Evolutionary conservation across 2,888 invertebrate genomes (phyloP).

Genomic region (Steinernema hermaphroditum): DNA sequence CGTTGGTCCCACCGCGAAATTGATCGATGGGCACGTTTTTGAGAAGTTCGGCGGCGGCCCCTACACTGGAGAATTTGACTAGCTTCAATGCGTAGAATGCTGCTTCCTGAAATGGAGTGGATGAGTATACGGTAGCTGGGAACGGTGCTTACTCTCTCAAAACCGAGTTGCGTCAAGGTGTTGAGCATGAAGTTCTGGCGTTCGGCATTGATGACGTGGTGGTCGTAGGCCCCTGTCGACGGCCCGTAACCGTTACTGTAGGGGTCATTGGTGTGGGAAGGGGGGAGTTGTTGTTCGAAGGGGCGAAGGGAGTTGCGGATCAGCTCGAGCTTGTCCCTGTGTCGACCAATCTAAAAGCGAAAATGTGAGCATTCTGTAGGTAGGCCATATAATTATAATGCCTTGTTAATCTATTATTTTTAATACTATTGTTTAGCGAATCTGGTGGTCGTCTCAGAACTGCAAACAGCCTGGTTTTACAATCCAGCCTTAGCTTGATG

Average conservation of each 20-base stretch:
- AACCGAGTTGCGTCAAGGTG: slow-evolving; percentile 44
- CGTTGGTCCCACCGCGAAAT: slow-evolving; percentile 3
- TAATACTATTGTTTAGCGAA: no score
- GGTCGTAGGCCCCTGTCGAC: slow-evolving; percentile 37
- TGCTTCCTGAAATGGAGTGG: slow-evolving; percentile 41
- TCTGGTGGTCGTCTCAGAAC: no score
- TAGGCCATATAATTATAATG: no score
- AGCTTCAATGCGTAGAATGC: slow-evolving; percentile 53
- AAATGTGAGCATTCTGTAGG: no score
- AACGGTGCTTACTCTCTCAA: slow-evolving; percentile 42
- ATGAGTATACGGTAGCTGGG: background rate
- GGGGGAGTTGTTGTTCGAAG: slow-evolving; percentile 46
- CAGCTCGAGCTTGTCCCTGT: slow-evolving; percentile 60
- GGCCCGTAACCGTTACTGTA: slow-evolving; percentile 23
- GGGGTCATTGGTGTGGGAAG: background rate
- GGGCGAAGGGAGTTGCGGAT: slow-evolving; percentile 59
- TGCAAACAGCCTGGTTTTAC: no score
- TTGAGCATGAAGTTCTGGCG: slow-evolving; percentile 40
- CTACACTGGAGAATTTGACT: slow-evolving; percentile 46
- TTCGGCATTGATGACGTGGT: slow-evolving; percentile 36
- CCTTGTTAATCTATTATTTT: no score
- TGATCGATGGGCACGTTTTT: slow-evolving; percentile 16
- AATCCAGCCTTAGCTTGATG: no score
- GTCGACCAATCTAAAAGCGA: slow-evolving; percentile 52
- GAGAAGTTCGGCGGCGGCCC: slow-evolving; percentile 43